Evolutionary conservation across 23 tunicate species (phyloP).

Genomic region (Phallusia fumigata): DNA sequence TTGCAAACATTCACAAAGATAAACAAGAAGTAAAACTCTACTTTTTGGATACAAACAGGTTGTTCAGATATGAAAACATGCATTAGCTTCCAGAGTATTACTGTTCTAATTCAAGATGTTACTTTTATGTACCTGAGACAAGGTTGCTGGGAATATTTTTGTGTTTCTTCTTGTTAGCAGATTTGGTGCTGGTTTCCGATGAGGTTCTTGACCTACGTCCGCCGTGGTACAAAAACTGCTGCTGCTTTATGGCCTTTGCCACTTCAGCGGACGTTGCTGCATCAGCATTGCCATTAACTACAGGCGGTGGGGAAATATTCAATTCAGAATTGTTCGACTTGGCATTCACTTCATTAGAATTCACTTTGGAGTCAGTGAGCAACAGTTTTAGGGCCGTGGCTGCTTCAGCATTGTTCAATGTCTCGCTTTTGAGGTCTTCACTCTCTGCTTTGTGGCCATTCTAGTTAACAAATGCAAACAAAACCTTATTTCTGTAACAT

Average conservation of each 20-base stretch:
- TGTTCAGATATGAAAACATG: no score
- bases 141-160: slow-evolving; percentile 6
- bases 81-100: no score
- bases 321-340: not conserved
- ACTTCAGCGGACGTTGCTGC: not conserved
- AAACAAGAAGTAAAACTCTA: not conserved
- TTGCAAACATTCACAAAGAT: not conserved
- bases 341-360: not conserved
- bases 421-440: not conserved
- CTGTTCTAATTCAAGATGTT: no score
- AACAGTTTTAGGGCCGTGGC: not conserved
- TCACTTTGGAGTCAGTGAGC: not conserved
- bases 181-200: slow-evolving; percentile 17
- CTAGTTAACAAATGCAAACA: not conserved
- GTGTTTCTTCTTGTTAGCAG: slow-evolving; percentile 22
- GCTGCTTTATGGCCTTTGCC: not conserved
- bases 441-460: not conserved
- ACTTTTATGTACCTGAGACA: not conserved
- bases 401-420: not conserved
- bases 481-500: not conserved
- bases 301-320: not conserved
- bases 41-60: no score
- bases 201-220: slow-evolving; percentile 20
- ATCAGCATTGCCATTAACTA: not conserved
- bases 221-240: not conserved